phyloP scores from a whole-genome alignment of 1,140 invertebrate genomes.

The Oryzaephilus surinamensis region DNA sequence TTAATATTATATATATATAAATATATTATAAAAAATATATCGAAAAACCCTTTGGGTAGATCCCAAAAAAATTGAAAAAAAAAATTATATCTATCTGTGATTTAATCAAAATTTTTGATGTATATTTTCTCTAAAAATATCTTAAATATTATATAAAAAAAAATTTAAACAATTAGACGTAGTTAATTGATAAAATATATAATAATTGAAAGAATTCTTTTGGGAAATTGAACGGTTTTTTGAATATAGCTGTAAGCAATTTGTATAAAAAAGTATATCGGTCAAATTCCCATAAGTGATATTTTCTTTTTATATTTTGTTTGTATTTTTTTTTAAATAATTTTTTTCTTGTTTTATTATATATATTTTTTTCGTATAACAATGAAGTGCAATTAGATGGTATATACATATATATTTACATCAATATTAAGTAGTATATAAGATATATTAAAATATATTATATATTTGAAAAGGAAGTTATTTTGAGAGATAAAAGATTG shows the following conservation, averaged over 20 bases:
- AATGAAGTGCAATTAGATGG: conserved; percentile 45
- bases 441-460: conserved; percentile 38
- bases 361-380: conserved; percentile 36
- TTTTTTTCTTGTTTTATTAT: too few species aligned
- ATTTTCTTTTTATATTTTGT: conserved; percentile 1
- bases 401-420: conserved; percentile 44
- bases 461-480: conserved; percentile 39
- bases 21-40: conserved; percentile 26
- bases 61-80: conserved; percentile 21
- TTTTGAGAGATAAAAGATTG: conserved; percentile 51
- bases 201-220: too few species aligned
- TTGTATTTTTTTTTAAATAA: neutral
- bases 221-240: too few species aligned
- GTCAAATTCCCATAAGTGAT: neutral
- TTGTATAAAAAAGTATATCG: neutral
- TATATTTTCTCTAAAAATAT: conserved; percentile 45
- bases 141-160: conserved; percentile 38
- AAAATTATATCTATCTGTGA: conserved; percentile 44
- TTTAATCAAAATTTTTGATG: conserved; percentile 44
- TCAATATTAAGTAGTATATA: conserved; percentile 42
- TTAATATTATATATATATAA: conserved; percentile 17
- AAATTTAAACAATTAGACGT: conserved; percentile 35
- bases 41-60: conserved; percentile 28
- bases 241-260: too few species aligned
- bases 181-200: conserved; percentile 36